phyloP scores from a whole-genome alignment of 2,888 invertebrate genomes.

The Capitulum mitella region DNA sequence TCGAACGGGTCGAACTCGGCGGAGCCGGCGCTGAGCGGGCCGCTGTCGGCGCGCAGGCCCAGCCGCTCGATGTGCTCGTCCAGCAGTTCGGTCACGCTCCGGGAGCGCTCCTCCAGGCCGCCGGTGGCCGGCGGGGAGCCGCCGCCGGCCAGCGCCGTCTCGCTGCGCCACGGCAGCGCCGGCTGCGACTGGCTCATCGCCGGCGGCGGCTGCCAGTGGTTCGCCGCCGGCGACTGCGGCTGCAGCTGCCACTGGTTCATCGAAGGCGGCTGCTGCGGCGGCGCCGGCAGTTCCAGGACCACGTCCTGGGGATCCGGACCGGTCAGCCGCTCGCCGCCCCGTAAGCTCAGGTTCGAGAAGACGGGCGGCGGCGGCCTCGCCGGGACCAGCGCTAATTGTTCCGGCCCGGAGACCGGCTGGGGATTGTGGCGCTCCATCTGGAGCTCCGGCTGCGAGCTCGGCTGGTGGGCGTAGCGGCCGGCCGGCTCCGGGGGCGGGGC shows the following conservation, averaged over 20 bases:
- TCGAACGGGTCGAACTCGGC: conserved; percentile 56
- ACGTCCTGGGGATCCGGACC: too few relatives aligned
- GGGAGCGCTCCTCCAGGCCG: not conserved
- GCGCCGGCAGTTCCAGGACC: too few relatives aligned
- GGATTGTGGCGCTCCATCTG: not conserved
- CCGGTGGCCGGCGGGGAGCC: not conserved
- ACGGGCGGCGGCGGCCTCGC: too few relatives aligned
- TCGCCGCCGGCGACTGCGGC: not conserved
- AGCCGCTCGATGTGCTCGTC: not conserved
- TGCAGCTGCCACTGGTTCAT: not conserved
- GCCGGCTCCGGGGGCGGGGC: not conserved
- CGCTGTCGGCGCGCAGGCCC: not conserved
- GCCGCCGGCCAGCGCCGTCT: not conserved
- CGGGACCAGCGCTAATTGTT: too few relatives aligned
- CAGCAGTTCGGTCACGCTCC: not conserved
- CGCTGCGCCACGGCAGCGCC: not conserved
- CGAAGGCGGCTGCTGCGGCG: too few relatives aligned
- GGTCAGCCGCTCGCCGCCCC: too few relatives aligned
- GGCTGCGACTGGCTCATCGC: not conserved
- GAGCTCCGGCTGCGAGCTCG: not conserved
- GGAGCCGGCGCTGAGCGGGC: not conserved
- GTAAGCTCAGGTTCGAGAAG: too few relatives aligned
- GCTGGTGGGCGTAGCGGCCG: not conserved
- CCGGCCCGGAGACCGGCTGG: not conserved
- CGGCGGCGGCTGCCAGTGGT: not conserved